These are phyloP conservation scores for Echiichthys vipera DNA, from an alignment of 2,797 vertebrate species.

Conservation along the genomic window DNA sequence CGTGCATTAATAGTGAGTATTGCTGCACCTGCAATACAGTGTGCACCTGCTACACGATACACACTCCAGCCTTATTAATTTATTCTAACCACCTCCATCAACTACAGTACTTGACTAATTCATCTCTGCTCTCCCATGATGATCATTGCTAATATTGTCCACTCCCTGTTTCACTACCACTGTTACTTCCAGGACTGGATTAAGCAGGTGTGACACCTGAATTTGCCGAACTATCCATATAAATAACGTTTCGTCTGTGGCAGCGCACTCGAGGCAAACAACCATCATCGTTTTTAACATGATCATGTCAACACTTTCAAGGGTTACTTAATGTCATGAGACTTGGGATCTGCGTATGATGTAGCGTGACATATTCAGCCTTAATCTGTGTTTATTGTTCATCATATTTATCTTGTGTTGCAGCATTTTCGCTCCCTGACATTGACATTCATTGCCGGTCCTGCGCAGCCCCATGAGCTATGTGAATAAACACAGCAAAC, in stretches of 20 bases:
- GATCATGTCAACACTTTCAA: constrained; percentile 78
- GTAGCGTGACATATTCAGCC: constrained; percentile 80
- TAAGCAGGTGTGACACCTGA: constrained; percentile 70
- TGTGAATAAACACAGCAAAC: constrained; percentile 83
- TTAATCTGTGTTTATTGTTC: constrained; percentile 84
- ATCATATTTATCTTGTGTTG: constrained; percentile 81
- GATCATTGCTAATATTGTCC: constrained; percentile 50
- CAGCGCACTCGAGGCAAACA: constrained; percentile 56
- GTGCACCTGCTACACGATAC: constrained; percentile 73
- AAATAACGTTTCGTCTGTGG: constrained; percentile 52
- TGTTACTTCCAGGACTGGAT: constrained; percentile 41
- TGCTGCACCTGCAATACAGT: constrained; percentile 74
- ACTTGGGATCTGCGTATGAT: constrained; percentile 73
- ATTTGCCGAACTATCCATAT: constrained; percentile 65
- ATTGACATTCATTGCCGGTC: constrained; percentile 81
- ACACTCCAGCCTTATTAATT: constrained; percentile 68
- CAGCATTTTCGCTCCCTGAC: constrained; percentile 78
- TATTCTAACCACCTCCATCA: constrained; percentile 72
- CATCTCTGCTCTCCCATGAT: constrained; percentile 43
- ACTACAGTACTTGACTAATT: constrained; percentile 49
- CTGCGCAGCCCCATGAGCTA: constrained; percentile 81
- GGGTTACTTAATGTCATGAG: constrained; percentile 82
- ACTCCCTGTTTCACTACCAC: constrained; percentile 3
- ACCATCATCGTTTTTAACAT: constrained; percentile 67
- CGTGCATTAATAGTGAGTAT: constrained; percentile 56